These are phyloP conservation scores for Tupiocoris notatus DNA, from an alignment of 2,888 invertebrate species.

Conservation along the genomic window DNA sequence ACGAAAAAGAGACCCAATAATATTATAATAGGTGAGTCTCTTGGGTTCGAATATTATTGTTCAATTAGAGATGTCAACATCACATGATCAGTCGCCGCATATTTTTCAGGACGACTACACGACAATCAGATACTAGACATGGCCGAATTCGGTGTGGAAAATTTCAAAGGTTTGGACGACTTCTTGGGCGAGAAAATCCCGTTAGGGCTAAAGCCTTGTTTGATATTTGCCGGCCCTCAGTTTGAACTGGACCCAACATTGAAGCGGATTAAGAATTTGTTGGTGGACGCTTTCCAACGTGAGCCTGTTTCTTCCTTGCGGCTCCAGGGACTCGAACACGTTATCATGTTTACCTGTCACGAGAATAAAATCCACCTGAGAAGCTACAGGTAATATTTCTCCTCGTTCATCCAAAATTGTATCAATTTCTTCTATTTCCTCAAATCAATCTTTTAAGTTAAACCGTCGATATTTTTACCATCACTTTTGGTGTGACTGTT, in stretches of 20 bases:
- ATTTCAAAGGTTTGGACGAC: conserved; percentile 73
- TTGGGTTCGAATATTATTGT: neutral
- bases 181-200: conserved; percentile 76
- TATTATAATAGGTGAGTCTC: conserved; percentile 70
- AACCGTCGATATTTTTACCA: too few species aligned
- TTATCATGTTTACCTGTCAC: conserved; percentile 81
- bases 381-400: conserved; percentile 67
- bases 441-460: too few species aligned
- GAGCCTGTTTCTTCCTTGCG: conserved; percentile 77
- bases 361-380: conserved; percentile 77
- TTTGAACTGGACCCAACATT: conserved; percentile 83
- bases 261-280: conserved; percentile 79
- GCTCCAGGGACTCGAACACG: conserved; percentile 91
- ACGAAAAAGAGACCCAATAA: conserved; percentile 95
- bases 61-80: neutral
- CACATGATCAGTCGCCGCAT: neutral
- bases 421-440: too few species aligned
- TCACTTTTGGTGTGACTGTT: too few species aligned
- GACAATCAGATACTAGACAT: conserved; percentile 91
- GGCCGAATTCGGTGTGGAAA: conserved; percentile 89
- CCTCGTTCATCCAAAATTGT: too few species aligned
- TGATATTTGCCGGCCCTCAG: conserved; percentile 86
- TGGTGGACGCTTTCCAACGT: conserved; percentile 90
- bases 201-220: conserved; percentile 82
- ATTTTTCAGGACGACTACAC: conserved; percentile 68